A percentile compares a stretch with the other conserved stretches of the same genome.
phyloP scores from a whole-genome alignment of 2,888 invertebrate species.

The Catocala nupta region DNA sequence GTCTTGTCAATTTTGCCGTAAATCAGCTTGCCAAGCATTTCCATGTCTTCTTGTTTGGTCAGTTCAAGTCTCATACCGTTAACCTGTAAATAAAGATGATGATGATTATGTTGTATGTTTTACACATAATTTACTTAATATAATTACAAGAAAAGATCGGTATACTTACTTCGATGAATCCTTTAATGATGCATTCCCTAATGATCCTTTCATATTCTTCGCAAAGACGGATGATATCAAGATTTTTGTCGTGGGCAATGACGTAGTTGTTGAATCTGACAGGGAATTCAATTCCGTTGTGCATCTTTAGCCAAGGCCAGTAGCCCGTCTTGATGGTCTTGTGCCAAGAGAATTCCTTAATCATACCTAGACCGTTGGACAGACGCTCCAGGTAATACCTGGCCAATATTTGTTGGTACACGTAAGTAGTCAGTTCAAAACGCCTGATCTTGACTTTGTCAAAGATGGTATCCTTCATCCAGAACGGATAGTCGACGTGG shows the following conservation, averaged over 20 bases:
- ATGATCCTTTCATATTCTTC: constrained; percentile 85
- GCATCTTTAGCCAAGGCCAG: constrained; percentile 86
- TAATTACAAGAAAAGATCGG: too few species aligned
- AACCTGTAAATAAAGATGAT: constrained; percentile 53
- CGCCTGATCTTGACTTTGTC: constrained; percentile 73
- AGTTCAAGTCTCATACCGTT: constrained; percentile 74
- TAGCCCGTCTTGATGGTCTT: constrained; percentile 82
- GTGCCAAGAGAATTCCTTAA: constrained; percentile 79
- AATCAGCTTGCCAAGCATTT: constrained; percentile 86
- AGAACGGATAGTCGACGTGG: constrained; percentile 89
- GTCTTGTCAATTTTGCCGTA: constrained; percentile 78
- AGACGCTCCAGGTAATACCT: constrained; percentile 87
- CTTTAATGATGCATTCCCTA: constrained; percentile 86
- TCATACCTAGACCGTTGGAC: constrained; percentile 80
- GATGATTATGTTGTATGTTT: background rate
- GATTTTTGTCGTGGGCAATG: constrained; percentile 66
- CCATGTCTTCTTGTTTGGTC: constrained; percentile 81
- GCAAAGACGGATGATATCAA: constrained; percentile 64
- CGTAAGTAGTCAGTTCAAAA: constrained; percentile 87
- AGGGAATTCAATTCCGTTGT: constrained; percentile 86
- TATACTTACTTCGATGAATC: constrained; percentile 77
- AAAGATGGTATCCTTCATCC: constrained; percentile 84
- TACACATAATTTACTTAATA: background rate
- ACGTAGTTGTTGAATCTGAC: constrained; percentile 81
- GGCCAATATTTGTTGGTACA: constrained; percentile 90